A percentile compares a stretch with the other conserved stretches of the same genome.
phyloP scores from a whole-genome alignment of 2,888 invertebrate species.

The Yponomeuta malinellus region DNA sequence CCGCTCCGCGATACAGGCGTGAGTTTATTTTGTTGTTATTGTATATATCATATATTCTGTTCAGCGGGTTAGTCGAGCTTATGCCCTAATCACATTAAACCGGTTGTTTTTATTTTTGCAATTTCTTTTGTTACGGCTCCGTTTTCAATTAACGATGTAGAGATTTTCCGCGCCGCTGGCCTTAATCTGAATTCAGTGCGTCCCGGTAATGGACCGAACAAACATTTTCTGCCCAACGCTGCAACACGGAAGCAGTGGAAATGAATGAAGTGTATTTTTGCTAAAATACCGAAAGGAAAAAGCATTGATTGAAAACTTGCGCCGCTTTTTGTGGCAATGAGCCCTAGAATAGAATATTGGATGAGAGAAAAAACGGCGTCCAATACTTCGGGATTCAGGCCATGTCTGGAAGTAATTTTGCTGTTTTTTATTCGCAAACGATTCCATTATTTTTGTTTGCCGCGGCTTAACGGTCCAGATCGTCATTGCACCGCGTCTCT shows the following conservation, averaged over 20 bases:
- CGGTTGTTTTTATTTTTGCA: slow-evolving; percentile 11
- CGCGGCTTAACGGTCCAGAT: slow-evolving; percentile 21
- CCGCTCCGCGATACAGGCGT: too few relatives aligned
- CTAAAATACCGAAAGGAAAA: background rate
- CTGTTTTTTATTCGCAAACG: slow-evolving; percentile 24
- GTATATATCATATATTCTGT: too few relatives aligned
- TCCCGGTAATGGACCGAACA: slow-evolving; percentile 39
- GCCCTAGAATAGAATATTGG: background rate
- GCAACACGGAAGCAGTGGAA: slow-evolving; percentile 16
- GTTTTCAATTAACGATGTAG: slow-evolving; percentile 59
- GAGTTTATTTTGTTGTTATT: too few relatives aligned
- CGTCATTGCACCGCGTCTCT: background rate
- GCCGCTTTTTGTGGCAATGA: background rate
- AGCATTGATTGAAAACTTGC: slow-evolving; percentile 24
- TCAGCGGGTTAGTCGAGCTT: background rate
- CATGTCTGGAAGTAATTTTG: background rate
- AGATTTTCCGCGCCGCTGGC: slow-evolving; percentile 46
- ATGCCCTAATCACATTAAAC: background rate
- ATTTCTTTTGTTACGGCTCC: slow-evolving; percentile 19
- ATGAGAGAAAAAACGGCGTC: background rate
- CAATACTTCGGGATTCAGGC: slow-evolving; percentile 16
- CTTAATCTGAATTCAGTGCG: slow-evolving; percentile 34
- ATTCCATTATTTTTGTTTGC: slow-evolving; percentile 34
- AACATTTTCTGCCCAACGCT: slow-evolving; percentile 31
- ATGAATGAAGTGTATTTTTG: background rate